A percentile compares a stretch with the other conserved stretches of the same genome.
These are phyloP conservation scores for Epicauta chinensis DNA, from an alignment of 1,140 invertebrate genomes.

Conservation along the genomic window DNA sequence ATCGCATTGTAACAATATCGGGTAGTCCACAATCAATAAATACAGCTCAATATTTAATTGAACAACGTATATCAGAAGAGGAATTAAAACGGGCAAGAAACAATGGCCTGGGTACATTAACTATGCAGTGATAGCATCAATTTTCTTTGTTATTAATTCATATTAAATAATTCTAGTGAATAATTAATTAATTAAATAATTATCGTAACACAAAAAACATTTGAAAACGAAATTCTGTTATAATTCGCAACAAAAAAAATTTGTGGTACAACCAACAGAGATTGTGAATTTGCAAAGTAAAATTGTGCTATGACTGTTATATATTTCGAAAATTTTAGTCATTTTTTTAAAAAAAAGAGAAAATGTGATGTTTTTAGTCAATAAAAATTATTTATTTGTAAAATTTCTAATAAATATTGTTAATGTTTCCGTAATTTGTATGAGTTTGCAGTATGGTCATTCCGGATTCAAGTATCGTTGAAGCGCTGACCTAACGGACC, in stretches of 20 bases:
- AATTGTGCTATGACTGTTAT: constrained; percentile 12
- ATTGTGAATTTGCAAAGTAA: constrained; percentile 11
- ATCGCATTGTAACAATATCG: constrained; percentile 93
- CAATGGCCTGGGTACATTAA: constrained; percentile 69
- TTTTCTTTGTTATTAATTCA: constrained; percentile 7
- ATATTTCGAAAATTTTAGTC: background rate
- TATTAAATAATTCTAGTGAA: no score
- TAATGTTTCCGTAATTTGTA: no score
- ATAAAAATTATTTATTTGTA: constrained; percentile 12
- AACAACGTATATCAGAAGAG: constrained; percentile 92
- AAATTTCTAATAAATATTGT: background rate
- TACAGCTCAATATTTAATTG: constrained; percentile 89
- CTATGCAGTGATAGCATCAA: constrained; percentile 40
- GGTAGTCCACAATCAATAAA: constrained; percentile 80
- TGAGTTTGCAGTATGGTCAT: no score
- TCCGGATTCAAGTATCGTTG: no score
- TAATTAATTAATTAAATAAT: no score
- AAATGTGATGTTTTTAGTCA: constrained; percentile 13
- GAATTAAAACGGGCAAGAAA: constrained; percentile 88
- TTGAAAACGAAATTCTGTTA: no score
- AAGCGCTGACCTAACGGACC: no score
- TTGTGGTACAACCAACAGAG: constrained; percentile 14
- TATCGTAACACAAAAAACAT: no score
- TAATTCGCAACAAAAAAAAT: no score
- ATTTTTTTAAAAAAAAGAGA: background rate